Conservation (phyloP, 2,888 invertebrate genomes). For the Latrodectus elegans region DNA sequence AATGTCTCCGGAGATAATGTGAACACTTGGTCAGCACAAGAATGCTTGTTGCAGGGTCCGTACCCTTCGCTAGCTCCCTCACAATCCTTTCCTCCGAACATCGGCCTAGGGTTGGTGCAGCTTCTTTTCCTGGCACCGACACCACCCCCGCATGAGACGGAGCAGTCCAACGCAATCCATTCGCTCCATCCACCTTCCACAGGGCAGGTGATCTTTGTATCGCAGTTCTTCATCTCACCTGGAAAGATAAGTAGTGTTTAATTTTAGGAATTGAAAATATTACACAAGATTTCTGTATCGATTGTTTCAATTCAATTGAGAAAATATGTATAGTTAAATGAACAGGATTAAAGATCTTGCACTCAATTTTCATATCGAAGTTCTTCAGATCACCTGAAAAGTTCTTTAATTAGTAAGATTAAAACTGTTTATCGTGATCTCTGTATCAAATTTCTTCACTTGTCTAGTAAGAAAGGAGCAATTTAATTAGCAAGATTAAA, state of each 20-base stretch:
- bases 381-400: no score
- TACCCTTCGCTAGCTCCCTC: constrained; percentile 23
- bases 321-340: no score
- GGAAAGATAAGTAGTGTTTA: neutral
- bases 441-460: no score
- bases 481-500: no score
- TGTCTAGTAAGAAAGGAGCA: no score
- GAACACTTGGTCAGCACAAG: constrained; percentile 57
- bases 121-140: constrained; percentile 25
- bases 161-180: constrained; percentile 56
- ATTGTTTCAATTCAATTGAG: no score
- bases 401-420: no score
- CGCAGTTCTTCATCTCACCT: constrained; percentile 49
- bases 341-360: no score
- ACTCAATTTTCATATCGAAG: no score
- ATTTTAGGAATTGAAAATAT: no score
- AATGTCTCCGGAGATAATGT: constrained; percentile 54
- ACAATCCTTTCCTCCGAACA: constrained; percentile 51
- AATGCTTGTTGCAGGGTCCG: constrained; percentile 46
- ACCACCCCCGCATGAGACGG: constrained; percentile 63
- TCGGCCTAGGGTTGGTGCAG: constrained; percentile 55
- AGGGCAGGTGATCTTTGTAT: constrained; percentile 55
- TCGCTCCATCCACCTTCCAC: constrained; percentile 56
- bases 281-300: no score
- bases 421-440: no score